These are phyloP conservation scores for Ancistrus triradiatus DNA, from an alignment of 2,113 vertebrate genomes.

Conservation along the genomic window DNA sequence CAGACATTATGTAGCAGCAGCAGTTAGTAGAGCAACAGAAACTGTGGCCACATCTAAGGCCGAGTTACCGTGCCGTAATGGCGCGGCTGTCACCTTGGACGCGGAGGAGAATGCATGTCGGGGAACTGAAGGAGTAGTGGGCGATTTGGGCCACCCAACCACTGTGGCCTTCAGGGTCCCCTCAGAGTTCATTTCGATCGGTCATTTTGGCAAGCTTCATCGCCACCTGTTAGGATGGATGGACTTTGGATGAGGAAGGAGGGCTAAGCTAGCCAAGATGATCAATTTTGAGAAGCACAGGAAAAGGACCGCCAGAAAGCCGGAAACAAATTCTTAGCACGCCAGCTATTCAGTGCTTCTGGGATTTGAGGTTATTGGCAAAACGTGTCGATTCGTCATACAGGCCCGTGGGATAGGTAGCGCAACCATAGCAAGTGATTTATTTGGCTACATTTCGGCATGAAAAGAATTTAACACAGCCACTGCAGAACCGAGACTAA, in stretches of 20 bases:
- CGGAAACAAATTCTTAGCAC: constrained; percentile 14
- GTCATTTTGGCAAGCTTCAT: constrained; percentile 71
- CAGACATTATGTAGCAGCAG: background rate
- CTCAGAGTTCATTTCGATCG: constrained; percentile 94
- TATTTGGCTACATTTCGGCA: too few species aligned
- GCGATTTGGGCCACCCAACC: constrained; percentile 74
- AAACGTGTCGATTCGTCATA: too few species aligned
- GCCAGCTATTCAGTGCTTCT: background rate
- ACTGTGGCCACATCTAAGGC: too few species aligned
- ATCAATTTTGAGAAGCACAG: constrained; percentile 33
- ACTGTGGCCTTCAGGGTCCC: constrained; percentile 83
- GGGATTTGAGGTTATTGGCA: constrained; percentile 8
- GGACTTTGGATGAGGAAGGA: constrained; percentile 27
- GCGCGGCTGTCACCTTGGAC: constrained; percentile 78
- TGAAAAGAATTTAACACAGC: too few species aligned
- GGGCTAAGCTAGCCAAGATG: constrained; percentile 9
- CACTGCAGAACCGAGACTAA: too few species aligned
- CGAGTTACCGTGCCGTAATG: constrained; percentile 41
- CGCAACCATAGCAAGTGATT: too few species aligned
- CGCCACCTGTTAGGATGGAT: constrained; percentile 19
- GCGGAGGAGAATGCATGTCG: constrained; percentile 96
- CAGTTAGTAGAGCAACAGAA: background rate
- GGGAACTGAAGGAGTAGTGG: constrained; percentile 94
- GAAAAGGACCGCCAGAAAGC: constrained; percentile 29
- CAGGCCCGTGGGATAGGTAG: too few species aligned